Conservation (phyloP, 2,888 invertebrate species). For the Dendrolimus pini region DNA sequence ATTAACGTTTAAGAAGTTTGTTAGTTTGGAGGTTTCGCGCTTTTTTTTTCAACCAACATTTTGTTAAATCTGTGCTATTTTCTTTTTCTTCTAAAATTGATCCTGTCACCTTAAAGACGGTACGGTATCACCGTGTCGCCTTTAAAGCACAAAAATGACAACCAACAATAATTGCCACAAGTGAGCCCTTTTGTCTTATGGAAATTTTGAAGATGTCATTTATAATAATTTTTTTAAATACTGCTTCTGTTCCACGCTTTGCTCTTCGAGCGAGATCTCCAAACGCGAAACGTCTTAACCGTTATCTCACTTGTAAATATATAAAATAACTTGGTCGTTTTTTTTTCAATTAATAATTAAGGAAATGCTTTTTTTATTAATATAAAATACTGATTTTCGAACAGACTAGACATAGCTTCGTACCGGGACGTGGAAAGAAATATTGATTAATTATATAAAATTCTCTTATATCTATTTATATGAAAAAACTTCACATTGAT, state of each 20-base stretch:
- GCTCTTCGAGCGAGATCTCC: constrained; percentile 22
- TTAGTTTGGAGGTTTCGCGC: constrained; percentile 11
- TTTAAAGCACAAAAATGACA: constrained; percentile 36
- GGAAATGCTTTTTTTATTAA: constrained; percentile 23
- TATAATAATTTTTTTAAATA: constrained; percentile 12
- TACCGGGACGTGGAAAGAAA: neutral
- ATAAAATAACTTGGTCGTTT: constrained; percentile 53
- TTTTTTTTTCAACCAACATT: neutral
- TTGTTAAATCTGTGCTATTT: constrained; percentile 6
- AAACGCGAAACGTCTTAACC: constrained; percentile 20
- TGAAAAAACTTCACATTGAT: constrained; percentile 11
- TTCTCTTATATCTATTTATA: constrained; percentile 28
- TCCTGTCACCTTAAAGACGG: constrained; percentile 26
- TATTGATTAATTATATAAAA: constrained; percentile 2
- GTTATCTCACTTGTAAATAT: constrained; percentile 45
- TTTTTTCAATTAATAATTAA: constrained; percentile 22
- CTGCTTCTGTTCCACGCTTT: constrained; percentile 13
- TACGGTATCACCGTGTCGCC: constrained; percentile 15
- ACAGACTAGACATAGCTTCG: constrained; percentile 3
- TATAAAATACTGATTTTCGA: neutral
- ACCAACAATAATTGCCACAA: constrained; percentile 39
- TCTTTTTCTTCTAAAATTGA: constrained; percentile 6
- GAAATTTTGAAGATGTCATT: constrained; percentile 42
- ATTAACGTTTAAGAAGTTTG: constrained; percentile 20
- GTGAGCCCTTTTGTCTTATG: constrained; percentile 53